Evolutionary conservation across 2,797 vertebrate genomes (phyloP).

Genomic region (Discoglossus pictus): DNA sequence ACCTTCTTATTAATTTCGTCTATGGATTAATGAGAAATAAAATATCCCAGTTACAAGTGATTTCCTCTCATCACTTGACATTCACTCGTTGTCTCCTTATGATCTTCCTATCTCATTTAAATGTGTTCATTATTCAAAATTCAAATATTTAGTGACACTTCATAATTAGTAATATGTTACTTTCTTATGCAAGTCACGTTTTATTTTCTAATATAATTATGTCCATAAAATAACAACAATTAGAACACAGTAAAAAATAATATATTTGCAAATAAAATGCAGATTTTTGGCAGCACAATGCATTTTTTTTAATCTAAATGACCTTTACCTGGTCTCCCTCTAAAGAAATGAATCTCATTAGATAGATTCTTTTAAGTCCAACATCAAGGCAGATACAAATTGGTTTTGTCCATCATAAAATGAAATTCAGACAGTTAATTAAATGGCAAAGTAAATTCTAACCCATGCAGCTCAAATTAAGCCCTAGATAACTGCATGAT

Average conservation of each 20-base stretch:
- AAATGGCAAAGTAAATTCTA: conserved; percentile 46
- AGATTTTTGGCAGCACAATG: not conserved
- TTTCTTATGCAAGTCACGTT: conserved; percentile 13
- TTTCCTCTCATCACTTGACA: conserved; percentile 42
- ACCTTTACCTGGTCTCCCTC: conserved; percentile 30
- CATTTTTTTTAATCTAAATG: conserved; percentile 25
- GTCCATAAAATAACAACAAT: too few relatives aligned
- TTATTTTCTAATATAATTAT: conserved; percentile 17
- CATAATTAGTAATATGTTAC: conserved; percentile 1
- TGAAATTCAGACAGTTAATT: conserved; percentile 46
- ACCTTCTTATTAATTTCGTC: conserved; percentile 29
- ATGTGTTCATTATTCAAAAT: conserved; percentile 33
- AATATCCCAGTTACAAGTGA: conserved; percentile 37
- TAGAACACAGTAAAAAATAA: conserved; percentile 5
- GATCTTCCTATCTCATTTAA: conserved; percentile 31
- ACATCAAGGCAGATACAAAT: conserved; percentile 47
- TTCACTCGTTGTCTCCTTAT: conserved; percentile 26
- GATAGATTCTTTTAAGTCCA: conserved; percentile 38
- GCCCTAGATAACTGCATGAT: conserved; percentile 33
- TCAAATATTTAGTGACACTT: conserved; percentile 26
- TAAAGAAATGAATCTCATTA: conserved; percentile 40
- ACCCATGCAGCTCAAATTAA: conserved; percentile 45
- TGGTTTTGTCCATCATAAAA: conserved; percentile 51
- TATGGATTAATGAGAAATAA: conserved; percentile 35
- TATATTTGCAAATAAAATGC: not conserved